Evolutionary conservation across 2,888 invertebrate species (phyloP), one percentile per base, ranked within the genome.

Genomic region (Romanomermis culicivorax): DNA sequence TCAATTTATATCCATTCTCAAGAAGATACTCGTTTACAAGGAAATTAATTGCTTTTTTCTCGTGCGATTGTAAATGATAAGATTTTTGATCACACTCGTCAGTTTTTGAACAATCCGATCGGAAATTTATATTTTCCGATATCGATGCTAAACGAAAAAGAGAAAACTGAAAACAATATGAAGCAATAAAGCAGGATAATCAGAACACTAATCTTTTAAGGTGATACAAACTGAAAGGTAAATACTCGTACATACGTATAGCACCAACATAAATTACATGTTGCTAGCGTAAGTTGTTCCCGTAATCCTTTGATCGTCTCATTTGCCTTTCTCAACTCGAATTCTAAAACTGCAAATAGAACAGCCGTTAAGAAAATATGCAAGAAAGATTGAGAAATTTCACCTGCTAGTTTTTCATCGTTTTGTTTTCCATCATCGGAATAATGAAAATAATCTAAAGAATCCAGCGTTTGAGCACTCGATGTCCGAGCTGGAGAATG

Each of bases 21-120:
- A 85, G 71, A 23, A 86, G 73, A 68, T 85, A 85, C 68, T 86
- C 85, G 71, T 87, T 85, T 52, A 86, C 80, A 24, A 87, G 75
- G 71, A 82, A 86, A 72, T 86, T 86, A 1, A 86, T 72, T 17
- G 84, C 84, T 68, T 82, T 75, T 65, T 80, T 80, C 69, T 86
- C 85, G 69, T 85, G 82, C 1, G 84, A 82, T 65, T 81, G 82
- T 51, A 85, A n/a, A 66, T 66, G 42, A 30, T 3, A 51, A 30
- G n/a, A 36, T 36, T 36, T 17, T 36, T 36, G n/a, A n/a, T n/a
- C n/a, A n/a, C n/a, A n/a, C n/a, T n/a, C n/a, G n/a, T n/a, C n/a
- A n/a, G n/a, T n/a, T n/a, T n/a, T n/a, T n/a, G n/a, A n/a, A n/a
- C n/a, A n/a, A n/a, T n/a, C n/a, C n/a, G n/a, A n/a, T n/a, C n/a